phyloP scores from a whole-genome alignment of 2,888 invertebrate species.

The Eristalis tenax region DNA sequence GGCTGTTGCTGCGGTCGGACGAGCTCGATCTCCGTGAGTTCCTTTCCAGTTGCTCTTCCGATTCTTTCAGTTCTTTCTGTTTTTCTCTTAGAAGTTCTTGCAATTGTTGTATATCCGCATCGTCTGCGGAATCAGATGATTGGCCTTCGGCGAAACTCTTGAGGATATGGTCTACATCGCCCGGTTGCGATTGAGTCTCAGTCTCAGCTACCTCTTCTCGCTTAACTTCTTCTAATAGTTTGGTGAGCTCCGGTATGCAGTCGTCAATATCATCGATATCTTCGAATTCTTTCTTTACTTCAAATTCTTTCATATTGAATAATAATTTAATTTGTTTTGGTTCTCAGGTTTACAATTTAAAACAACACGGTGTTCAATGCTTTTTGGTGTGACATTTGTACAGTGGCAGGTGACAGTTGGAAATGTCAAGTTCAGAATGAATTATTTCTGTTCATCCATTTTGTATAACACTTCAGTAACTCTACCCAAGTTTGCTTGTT shows the following conservation, averaged over 20 bases:
- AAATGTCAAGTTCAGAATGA: no score
- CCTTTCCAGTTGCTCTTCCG: not conserved
- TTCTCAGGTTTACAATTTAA: not conserved
- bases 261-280: not conserved
- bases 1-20: not conserved
- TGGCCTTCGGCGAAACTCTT: not conserved
- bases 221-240: conserved; percentile 39
- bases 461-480: no score
- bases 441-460: no score
- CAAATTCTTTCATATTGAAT: conserved; percentile 24
- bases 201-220: conserved; percentile 16
- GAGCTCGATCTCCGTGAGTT: not conserved
- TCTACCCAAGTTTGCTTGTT: no score
- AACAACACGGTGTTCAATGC: not conserved
- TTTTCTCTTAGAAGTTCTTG: conserved; percentile 24
- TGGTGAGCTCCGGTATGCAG: not conserved
- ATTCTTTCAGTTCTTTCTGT: conserved; percentile 20
- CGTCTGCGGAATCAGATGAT: not conserved
- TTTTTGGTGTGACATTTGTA: not conserved
- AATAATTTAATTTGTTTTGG: not conserved
- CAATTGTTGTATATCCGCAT: conserved; percentile 23
- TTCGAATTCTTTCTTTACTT: conserved; percentile 20
- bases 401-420: no score
- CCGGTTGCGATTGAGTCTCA: not conserved
- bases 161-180: not conserved